A percentile compares a stretch with the other conserved stretches of the same genome.
phyloP scores from a whole-genome alignment of 2,888 invertebrate genomes.

The Philereme vetulata region DNA sequence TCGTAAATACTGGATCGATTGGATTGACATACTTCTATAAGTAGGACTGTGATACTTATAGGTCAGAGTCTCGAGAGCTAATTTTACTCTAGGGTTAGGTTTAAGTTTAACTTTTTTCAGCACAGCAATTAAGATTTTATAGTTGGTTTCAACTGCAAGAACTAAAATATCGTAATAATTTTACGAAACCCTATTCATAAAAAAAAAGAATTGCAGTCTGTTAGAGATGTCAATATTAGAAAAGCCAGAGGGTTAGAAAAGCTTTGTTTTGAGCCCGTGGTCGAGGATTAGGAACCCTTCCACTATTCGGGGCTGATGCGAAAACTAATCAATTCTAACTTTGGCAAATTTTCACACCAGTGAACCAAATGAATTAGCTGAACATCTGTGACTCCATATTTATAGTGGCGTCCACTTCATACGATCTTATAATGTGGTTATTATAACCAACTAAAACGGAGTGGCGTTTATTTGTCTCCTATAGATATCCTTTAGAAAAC shows the following conservation, averaged over 20 bases:
- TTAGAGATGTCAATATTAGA: slow-evolving; percentile 9
- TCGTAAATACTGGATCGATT: slow-evolving; percentile 7
- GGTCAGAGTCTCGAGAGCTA: no score
- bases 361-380: slow-evolving; percentile 16
- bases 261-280: slow-evolving; percentile 16
- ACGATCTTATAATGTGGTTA: slow-evolving; percentile 18
- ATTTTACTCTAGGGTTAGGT: no score
- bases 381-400: slow-evolving; percentile 20
- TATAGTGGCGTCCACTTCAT: no score
- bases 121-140: no score
- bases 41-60: neutral
- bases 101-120: no score
- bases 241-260: slow-evolving; percentile 18
- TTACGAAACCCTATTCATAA: no score
- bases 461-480: slow-evolving; percentile 6
- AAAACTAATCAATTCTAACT: slow-evolving; percentile 31
- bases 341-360: slow-evolving; percentile 19
- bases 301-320: slow-evolving; percentile 21
- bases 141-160: no score
- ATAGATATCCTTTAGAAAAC: neutral
- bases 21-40: neutral
- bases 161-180: no score
- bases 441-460: slow-evolving; percentile 11
- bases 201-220: neutral
- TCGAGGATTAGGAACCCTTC: slow-evolving; percentile 27